These are phyloP conservation scores for Periophthalmodon schlosseri DNA, from an alignment of 2,113 vertebrate genomes.

Conservation along the genomic window DNA sequence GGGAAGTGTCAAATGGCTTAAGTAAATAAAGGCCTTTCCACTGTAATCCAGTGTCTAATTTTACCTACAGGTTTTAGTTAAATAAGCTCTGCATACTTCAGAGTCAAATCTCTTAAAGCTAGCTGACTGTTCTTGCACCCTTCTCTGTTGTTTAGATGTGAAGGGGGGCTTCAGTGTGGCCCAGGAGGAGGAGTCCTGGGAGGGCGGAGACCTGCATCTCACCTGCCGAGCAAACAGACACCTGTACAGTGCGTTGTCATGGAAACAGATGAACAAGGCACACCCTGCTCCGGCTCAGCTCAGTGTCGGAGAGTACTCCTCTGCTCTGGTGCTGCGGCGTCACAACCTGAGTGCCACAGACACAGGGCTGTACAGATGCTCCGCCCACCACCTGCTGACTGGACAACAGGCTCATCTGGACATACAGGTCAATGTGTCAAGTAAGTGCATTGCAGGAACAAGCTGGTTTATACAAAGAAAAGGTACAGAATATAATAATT, in stretches of 20 bases:
- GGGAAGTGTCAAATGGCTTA: slow-evolving; percentile 99
- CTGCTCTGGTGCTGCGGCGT: slow-evolving; percentile 78
- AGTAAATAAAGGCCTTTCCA: slow-evolving; percentile 91
- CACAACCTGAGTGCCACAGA: slow-evolving; percentile 84
- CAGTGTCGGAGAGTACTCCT: slow-evolving; percentile 78
- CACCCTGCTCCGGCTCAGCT: slow-evolving; percentile 59
- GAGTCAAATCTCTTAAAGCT: slow-evolving; percentile 20
- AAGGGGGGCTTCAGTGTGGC: slow-evolving; percentile 84
- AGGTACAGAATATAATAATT: not conserved
- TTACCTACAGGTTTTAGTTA: slow-evolving; percentile 65
- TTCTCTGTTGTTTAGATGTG: slow-evolving; percentile 76
- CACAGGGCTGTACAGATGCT: slow-evolving; percentile 88
- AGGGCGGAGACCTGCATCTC: slow-evolving; percentile 87
- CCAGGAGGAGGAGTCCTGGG: slow-evolving; percentile 81
- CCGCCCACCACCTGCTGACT: slow-evolving; percentile 82
- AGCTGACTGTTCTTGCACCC: not conserved
- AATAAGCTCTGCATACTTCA: slow-evolving; percentile 24
- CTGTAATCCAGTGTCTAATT: slow-evolving; percentile 70
- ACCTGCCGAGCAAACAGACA: slow-evolving; percentile 89
- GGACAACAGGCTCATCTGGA: slow-evolving; percentile 83
- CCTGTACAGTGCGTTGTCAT: slow-evolving; percentile 86
- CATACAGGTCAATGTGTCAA: slow-evolving; percentile 85
- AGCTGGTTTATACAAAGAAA: not conserved
- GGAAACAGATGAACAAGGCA: slow-evolving; percentile 75
- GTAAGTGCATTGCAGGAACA: slow-evolving; percentile 63